These are phyloP conservation scores for Caerostris extrusa DNA, from an alignment of 1,140 invertebrate genomes.

Conservation along the genomic window DNA sequence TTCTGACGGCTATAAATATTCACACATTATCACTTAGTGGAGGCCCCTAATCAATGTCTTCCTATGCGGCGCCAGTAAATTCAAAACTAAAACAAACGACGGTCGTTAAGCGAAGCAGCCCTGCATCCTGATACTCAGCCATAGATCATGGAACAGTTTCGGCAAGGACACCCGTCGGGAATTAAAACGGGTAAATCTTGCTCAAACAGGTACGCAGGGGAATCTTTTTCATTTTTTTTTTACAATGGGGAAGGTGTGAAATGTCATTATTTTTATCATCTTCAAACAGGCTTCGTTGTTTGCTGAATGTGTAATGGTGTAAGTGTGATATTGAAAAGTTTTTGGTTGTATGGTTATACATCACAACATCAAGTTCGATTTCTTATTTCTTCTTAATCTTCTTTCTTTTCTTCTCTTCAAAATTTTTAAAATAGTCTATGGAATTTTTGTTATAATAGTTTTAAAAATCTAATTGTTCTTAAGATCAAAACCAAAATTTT, in stretches of 20 bases:
- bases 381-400: no score
- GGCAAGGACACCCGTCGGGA: background rate
- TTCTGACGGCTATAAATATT: conserved; percentile 7
- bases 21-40: background rate
- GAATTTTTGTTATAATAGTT: no score
- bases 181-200: background rate
- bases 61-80: background rate
- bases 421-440: no score
- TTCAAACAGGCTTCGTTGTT: background rate
- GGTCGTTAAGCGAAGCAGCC: background rate
- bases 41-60: background rate
- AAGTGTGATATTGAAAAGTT: background rate
- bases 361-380: no score
- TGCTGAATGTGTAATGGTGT: background rate
- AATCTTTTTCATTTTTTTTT: background rate
- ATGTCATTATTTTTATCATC: background rate
- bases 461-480: no score
- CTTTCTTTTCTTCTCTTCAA: no score
- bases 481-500: no score
- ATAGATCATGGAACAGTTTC: background rate
- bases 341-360: no score
- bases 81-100: background rate
- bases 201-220: background rate
- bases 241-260: background rate
- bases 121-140: background rate